phyloP scores from a whole-genome alignment of 2,888 invertebrate species.

The Ischnus inquisitorius region DNA sequence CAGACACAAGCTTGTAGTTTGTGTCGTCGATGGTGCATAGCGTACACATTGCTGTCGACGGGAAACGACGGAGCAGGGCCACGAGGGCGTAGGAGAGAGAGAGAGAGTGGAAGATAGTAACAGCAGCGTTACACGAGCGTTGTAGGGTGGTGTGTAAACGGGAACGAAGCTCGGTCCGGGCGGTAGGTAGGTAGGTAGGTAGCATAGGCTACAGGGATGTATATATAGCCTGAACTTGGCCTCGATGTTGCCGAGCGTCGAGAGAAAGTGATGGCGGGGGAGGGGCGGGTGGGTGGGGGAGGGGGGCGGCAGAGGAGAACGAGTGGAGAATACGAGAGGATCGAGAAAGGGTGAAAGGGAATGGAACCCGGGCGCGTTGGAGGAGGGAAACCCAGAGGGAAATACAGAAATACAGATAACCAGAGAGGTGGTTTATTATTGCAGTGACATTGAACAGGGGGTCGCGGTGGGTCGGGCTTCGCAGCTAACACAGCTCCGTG shows the following conservation, averaged over 20 bases:
- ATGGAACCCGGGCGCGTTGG: slow-evolving; percentile 16
- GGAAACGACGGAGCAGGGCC: slow-evolving; percentile 50
- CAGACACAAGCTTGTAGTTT: slow-evolving; percentile 54
- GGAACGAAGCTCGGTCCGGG: slow-evolving; percentile 62
- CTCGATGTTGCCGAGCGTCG: slow-evolving; percentile 82
- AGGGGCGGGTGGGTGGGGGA: slow-evolving; percentile 56
- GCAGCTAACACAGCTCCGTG: neutral
- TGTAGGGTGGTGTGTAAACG: slow-evolving; percentile 68
- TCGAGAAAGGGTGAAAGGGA: slow-evolving; percentile 61
- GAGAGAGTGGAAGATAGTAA: slow-evolving; percentile 29
- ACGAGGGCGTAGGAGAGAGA: slow-evolving; percentile 49
- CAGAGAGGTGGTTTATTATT: slow-evolving; percentile 83
- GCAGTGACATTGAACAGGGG: slow-evolving; percentile 82
- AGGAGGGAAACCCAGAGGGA: slow-evolving; percentile 82
- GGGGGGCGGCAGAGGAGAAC: slow-evolving; percentile 29
- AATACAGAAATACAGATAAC: slow-evolving; percentile 84
- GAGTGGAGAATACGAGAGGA: slow-evolving; percentile 47
- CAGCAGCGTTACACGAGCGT: slow-evolving; percentile 52
- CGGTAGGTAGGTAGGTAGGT: slow-evolving; percentile 54
- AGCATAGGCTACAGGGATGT: slow-evolving; percentile 60
- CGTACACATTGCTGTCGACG: slow-evolving; percentile 49
- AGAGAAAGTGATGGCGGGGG: slow-evolving; percentile 68
- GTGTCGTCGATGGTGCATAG: slow-evolving; percentile 44
- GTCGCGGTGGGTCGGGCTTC: slow-evolving; percentile 77
- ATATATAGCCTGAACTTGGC: slow-evolving; percentile 84